These are phyloP conservation scores for Euwallacea fornicatus DNA, from an alignment of 1,140 invertebrate genomes.

Conservation along the genomic window DNA sequence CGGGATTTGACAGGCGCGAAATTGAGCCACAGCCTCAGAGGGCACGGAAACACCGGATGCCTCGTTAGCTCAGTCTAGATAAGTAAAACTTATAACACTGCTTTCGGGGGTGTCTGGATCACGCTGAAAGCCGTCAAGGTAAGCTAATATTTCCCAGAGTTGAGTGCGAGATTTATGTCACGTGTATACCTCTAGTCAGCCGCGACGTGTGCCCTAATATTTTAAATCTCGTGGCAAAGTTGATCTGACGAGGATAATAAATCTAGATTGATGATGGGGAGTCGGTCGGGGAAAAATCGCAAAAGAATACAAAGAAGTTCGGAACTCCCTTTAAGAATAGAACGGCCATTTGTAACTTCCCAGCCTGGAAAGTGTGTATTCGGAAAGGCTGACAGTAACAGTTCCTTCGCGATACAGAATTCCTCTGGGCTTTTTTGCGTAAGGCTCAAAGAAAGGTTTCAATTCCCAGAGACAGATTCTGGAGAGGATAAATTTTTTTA, in stretches of 20 bases:
- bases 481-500: no score
- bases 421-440: no score
- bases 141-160: conserved; percentile 16
- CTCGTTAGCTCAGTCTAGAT: conserved; percentile 28
- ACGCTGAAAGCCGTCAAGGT: conserved; percentile 10
- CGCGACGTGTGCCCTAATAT: background rate
- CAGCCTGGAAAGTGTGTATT: background rate
- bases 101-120: conserved; percentile 13
- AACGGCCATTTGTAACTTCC: conserved; percentile 1
- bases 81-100: conserved; percentile 29
- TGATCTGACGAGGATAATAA: conserved; percentile 9
- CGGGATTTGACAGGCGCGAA: conserved; percentile 34
- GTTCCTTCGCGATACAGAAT: background rate
- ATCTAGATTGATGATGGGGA: conserved; percentile 5
- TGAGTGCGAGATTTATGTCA: conserved; percentile 6
- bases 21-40: conserved; percentile 30
- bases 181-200: background rate
- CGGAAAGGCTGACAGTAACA: background rate
- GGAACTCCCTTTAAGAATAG: background rate
- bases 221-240: background rate
- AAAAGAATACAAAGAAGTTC: conserved; percentile 3
- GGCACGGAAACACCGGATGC: conserved; percentile 32
- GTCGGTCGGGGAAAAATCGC: conserved; percentile 1
- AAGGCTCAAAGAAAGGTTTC: no score
- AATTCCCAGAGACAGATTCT: no score